Evolutionary conservation across 2,888 invertebrate species (phyloP), one percentile per base, ranked within the genome.

Genomic region (Cremastinae sp.): DNA sequence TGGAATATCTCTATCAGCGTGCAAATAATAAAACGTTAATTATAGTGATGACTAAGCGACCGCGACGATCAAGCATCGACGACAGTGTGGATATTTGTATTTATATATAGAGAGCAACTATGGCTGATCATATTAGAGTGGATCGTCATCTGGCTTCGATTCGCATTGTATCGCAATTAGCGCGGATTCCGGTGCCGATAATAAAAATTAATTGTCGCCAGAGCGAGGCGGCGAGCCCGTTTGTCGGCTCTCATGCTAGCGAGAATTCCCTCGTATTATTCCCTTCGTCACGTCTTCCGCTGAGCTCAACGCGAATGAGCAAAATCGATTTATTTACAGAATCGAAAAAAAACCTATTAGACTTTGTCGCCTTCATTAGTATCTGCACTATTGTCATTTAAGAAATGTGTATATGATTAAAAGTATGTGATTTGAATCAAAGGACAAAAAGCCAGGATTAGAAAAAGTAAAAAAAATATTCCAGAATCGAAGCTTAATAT

Each of bases 201-300:
- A 84, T 83, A 83, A 83, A 84, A 84, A 83, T 82, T 83, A 82
- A 83, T 83, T 78, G 83, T 79, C 76, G 70, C 70, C 64, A 56
- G 65, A 70, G 45, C 41, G 66, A 43, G 61, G 59, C 59, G 59
- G 55, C 59, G 53, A 22, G 18, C 18, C 51, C 72, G 56, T 76
- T 76, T 76, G 72, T 76, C 75, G 75, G 72, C 72, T 43, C 18
- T n/a, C 9, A 37, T 56, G 45, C 56, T 39, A 62, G 55, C 41
- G 62, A 53, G 53, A 72, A 72, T 74, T 70, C 28, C 5, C 28
- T 28, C 53, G 37, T 61, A 61, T 49, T 56, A 56, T 61, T 39
- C 55, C 53, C 53, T 53, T 41, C 51, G 37, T 70, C 64, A 39
- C 43, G 43, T 58, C 64, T 22, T 53, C 37, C 53, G 20, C 49